Conservation (phyloP, 2,113 vertebrate species). For the Willisornis vidua region DNA sequence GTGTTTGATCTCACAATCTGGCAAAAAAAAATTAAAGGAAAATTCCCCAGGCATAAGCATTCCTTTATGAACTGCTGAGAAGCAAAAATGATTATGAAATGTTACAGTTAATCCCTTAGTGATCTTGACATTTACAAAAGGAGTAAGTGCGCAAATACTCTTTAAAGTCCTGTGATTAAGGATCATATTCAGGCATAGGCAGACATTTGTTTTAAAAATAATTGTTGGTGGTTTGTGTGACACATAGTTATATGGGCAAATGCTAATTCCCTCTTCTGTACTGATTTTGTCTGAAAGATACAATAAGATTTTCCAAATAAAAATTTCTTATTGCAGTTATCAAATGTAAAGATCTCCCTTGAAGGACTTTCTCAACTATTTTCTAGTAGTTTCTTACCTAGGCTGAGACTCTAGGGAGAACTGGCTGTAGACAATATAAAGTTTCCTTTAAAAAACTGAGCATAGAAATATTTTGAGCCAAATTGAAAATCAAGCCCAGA, state of each 20-base stretch:
- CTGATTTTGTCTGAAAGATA: background rate
- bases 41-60: background rate
- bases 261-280: background rate
- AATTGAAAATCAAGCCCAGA: background rate
- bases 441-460: background rate
- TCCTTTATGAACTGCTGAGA: conserved; percentile 24
- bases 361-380: background rate
- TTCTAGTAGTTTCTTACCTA: background rate
- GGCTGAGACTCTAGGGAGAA: background rate
- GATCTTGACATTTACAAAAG: conserved; percentile 42
- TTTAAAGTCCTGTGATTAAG: background rate
- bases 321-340: background rate
- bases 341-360: background rate
- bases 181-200: background rate
- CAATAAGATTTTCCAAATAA: background rate
- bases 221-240: background rate
- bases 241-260: background rate
- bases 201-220: background rate
- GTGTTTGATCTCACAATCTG: conserved; percentile 13
- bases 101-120: conserved; percentile 31
- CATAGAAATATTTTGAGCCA: background rate
- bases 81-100: conserved; percentile 8
- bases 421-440: background rate
- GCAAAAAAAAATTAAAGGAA: background rate
- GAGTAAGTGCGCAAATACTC: background rate